phyloP scores from a whole-genome alignment of 2,888 invertebrate species.

The Actias luna region DNA sequence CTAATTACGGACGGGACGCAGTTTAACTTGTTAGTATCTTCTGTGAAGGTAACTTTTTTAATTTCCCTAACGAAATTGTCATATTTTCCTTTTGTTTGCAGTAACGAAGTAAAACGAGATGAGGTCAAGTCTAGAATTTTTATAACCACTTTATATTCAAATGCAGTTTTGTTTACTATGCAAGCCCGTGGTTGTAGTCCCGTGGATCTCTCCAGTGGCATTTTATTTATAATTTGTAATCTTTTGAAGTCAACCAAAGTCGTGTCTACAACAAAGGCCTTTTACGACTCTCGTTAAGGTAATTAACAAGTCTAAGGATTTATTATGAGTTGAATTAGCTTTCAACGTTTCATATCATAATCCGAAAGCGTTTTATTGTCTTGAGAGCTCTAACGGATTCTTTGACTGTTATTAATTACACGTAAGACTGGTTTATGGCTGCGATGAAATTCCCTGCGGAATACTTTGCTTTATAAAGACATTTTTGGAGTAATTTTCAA shows the following conservation, averaged over 20 bases:
- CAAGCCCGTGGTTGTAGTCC: constrained; percentile 23
- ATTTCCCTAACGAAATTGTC: constrained; percentile 69
- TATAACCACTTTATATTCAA: constrained; percentile 46
- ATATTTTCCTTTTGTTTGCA: constrained; percentile 67
- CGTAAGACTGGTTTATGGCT: constrained; percentile 57
- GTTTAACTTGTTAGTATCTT: constrained; percentile 69
- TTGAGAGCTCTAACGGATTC: constrained; percentile 40
- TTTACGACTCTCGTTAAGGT: constrained; percentile 61
- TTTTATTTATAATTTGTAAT: constrained; percentile 43
- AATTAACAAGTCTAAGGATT: constrained; percentile 74
- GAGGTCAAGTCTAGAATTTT: constrained; percentile 56
- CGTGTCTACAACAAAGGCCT: constrained; percentile 57
- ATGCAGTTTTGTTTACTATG: constrained; percentile 48
- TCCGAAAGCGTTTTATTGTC: constrained; percentile 71
- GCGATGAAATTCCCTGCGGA: constrained; percentile 35
- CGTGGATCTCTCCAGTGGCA: constrained; percentile 34
- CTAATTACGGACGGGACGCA: constrained; percentile 55
- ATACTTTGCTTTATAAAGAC: constrained; percentile 50
- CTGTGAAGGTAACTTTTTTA: constrained; percentile 73
- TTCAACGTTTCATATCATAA: constrained; percentile 74
- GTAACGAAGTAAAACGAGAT: constrained; percentile 56
- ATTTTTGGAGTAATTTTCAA: constrained; percentile 43
- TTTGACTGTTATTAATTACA: constrained; percentile 64
- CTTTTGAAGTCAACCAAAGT: constrained; percentile 60
- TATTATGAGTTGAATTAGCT: constrained; percentile 72